Base-by-base conservation (phyloP, 2,113 vertebrate genomes). In the Pollachius pollachius region DNA sequence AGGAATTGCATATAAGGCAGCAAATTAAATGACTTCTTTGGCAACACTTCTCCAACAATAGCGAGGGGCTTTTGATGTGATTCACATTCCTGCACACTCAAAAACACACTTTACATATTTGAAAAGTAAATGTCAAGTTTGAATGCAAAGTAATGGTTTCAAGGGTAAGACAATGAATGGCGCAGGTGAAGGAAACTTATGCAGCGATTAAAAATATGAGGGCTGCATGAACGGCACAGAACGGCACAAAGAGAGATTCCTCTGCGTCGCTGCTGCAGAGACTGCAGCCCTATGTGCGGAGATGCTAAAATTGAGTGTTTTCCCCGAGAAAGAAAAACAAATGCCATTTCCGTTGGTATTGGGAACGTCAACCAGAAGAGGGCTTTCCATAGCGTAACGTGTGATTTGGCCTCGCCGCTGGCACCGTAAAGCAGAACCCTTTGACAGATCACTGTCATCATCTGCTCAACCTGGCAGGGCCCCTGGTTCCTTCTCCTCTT, bases 401-500 rank as follows among this genome's bases (percentile, higher is more conserved):
- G 58, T 80, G 63, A 84, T 83, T 83, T 68, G 62, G 52, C 59
- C 25, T 2, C 76, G 64, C 72, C 66, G 27, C 67, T 71, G 65
- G 68, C 62, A 19, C 62, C 65, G 56, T 65, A 19, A 27, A 23
- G 74, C 1, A 68, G 72, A 15, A 61, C 62, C 37, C 70, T 68
- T 60, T 68, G 64, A 65, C 41, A 19, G 34, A 72, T 75, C 15
- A 41, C 71, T 73, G 74, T 76, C 74, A 81, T 74, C 72, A 61
- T 21, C 62, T 73, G 66, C 65, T 59, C 70, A 48, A 19, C 59
- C 12, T 61, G 59, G 19, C 18, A 61, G 66, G 61, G 67, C 63
- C 81, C 80, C 72, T 4, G n/a, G 5, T 57, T 62, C 77, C 1
- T 64, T 69, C 60, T 67, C 59, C 67, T 68, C 67, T 67, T 60